Conservation (phyloP, 2,797 vertebrate species). For the Eulemur rubriventer region DNA sequence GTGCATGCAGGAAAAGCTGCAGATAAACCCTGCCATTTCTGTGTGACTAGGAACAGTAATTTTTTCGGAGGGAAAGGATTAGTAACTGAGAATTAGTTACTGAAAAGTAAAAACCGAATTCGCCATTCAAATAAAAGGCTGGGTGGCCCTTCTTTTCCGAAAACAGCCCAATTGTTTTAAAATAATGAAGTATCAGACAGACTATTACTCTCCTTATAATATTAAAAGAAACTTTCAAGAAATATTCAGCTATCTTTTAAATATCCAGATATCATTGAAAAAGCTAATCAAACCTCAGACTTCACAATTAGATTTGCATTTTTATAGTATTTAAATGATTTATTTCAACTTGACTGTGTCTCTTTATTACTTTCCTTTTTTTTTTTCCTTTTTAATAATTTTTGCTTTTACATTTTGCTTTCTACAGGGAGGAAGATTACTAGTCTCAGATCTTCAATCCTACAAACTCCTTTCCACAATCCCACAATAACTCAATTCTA, state of each 20-base stretch:
- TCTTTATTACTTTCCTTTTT: not conserved
- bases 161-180: not conserved
- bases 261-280: not conserved
- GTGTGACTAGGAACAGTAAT: not conserved
- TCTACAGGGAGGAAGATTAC: conserved; percentile 3
- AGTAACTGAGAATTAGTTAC: conserved; percentile 12
- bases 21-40: conserved; percentile 28
- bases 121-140: not conserved
- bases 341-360: not conserved
- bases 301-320: not conserved
- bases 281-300: not conserved
- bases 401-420: conserved; percentile 11
- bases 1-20: not conserved
- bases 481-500: not conserved
- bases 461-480: not conserved
- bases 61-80: conserved; percentile 32
- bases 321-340: conserved; percentile 28
- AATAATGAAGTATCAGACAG: not conserved
- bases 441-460: not conserved
- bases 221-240: conserved; percentile 30
- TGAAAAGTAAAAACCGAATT: conserved; percentile 31
- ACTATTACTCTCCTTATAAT: not conserved
- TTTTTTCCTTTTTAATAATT: not conserved
- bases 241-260: conserved; percentile 10
- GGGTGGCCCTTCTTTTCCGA: not conserved